Percentiles rank a stretch among this genome's conserved stretches.
Conservation (phyloP, 2,113 vertebrate genomes). For the Charina bottae region DNA sequence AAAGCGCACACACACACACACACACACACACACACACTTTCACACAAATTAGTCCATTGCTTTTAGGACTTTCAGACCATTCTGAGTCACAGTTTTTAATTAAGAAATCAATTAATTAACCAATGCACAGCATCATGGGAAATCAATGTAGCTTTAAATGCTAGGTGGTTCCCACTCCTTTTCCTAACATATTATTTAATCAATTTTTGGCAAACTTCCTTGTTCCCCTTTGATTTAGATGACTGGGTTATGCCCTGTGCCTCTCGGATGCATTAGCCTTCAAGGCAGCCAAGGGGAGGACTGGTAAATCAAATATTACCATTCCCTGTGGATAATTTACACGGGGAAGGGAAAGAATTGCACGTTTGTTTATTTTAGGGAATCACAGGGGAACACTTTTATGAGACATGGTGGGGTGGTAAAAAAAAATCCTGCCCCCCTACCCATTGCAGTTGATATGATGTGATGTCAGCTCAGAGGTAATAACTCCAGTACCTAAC, state of each 20-base stretch:
- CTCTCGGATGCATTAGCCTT: slow-evolving; percentile 53
- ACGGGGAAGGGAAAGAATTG: neutral
- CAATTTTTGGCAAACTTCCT: slow-evolving; percentile 39
- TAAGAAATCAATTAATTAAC: slow-evolving; percentile 27
- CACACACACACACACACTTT: neutral
- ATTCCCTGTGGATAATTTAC: slow-evolving; percentile 53
- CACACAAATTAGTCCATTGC: neutral
- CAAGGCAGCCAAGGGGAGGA: neutral
- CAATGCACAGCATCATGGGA: neutral
- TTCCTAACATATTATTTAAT: slow-evolving; percentile 26
- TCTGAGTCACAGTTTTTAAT: slow-evolving; percentile 24
- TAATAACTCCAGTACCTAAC: neutral
- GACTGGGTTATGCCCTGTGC: slow-evolving; percentile 21
- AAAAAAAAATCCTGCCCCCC: neutral
- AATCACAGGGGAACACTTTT: neutral
- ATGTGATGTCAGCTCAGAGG: neutral
- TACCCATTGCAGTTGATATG: neutral
- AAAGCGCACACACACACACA: too few species aligned
- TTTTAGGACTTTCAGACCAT: neutral
- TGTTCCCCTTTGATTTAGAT: slow-evolving; percentile 54
- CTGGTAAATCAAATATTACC: slow-evolving; percentile 63
- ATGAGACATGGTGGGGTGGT: neutral
- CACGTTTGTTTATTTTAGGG: neutral
- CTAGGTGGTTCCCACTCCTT: neutral
- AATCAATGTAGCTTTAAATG: slow-evolving; percentile 2